Evolutionary conservation across 2,888 invertebrate species (phyloP).

Genomic region (Hypomecis atomaria): DNA sequence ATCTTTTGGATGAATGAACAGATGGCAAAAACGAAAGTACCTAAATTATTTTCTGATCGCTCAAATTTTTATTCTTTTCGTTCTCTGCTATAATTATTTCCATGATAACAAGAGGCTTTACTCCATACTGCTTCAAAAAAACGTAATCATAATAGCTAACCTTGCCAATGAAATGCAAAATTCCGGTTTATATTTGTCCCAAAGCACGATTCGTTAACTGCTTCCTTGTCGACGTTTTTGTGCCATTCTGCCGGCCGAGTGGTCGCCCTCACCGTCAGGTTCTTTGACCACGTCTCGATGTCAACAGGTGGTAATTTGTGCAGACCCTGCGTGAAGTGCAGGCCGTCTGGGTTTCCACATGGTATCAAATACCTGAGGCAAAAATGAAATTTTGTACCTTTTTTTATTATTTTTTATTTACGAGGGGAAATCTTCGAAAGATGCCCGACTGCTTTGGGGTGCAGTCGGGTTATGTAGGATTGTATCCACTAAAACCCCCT

Average conservation of each 20-base stretch:
- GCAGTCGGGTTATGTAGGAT: no score
- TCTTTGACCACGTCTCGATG: slow-evolving; percentile 60
- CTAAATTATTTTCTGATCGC: no score
- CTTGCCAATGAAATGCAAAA: slow-evolving; percentile 81
- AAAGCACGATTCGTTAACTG: slow-evolving; percentile 57
- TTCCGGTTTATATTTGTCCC: slow-evolving; percentile 78
- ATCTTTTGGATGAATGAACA: no score
- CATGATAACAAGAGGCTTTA: no score
- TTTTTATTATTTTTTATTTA: no score
- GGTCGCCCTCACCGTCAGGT: slow-evolving; percentile 53
- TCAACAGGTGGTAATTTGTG: slow-evolving; percentile 52
- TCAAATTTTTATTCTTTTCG: no score
- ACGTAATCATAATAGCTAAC: slow-evolving; percentile 43
- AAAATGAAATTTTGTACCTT: background rate
- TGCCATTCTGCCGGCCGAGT: slow-evolving; percentile 68
- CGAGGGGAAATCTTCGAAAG: no score
- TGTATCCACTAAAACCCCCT: no score
- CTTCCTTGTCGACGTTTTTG: slow-evolving; percentile 68
- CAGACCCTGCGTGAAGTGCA: slow-evolving; percentile 65
- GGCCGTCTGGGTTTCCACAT: slow-evolving; percentile 73
- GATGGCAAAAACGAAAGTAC: no score
- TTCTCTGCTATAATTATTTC: no score
- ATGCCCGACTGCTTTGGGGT: no score
- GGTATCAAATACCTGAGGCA: slow-evolving; percentile 72
- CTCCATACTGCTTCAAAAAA: no score